Percentiles rank a stretch among this genome's conserved stretches.
Conservation (phyloP, 2,888 invertebrate genomes). For the Xestia xanthographa region DNA sequence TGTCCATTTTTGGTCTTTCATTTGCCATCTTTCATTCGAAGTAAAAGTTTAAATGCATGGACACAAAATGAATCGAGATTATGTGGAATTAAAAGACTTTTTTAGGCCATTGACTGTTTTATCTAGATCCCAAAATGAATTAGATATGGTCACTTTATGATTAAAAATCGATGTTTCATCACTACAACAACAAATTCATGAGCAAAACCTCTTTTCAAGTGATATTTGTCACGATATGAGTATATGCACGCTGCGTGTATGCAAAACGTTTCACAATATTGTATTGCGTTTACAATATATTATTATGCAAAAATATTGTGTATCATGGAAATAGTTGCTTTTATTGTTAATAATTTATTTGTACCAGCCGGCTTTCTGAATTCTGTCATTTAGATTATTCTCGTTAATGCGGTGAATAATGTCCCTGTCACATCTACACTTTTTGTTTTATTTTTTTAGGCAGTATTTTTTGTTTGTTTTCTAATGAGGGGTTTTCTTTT, state of each 20-base stretch:
- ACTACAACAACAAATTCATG: not conserved
- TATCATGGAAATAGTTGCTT: not conserved
- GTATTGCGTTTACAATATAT: not conserved
- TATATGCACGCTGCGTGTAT: not conserved
- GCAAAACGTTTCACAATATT: slow-evolving; percentile 7
- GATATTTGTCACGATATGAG: slow-evolving; percentile 10
- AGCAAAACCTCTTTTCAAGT: not conserved
- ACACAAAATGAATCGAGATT: not conserved
- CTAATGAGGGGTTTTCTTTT: too few species aligned
- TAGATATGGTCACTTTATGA: not conserved
- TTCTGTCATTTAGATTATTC: not conserved
- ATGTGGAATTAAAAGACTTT: not conserved
- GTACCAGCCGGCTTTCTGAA: not conserved
- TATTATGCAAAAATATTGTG: slow-evolving; percentile 23
- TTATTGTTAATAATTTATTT: not conserved
- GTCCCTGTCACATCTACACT: not conserved
- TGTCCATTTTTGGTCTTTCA: not conserved
- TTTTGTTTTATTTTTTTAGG: not conserved
- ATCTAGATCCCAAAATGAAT: not conserved
- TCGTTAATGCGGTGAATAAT: not conserved
- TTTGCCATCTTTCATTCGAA: not conserved
- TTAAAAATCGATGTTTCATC: not conserved
- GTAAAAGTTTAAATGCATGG: not conserved
- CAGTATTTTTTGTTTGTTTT: not conserved
- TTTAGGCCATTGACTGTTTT: not conserved